Base-by-base conservation (phyloP, 23 tunicate genomes). In the Trididemnum miniatum region DNA sequence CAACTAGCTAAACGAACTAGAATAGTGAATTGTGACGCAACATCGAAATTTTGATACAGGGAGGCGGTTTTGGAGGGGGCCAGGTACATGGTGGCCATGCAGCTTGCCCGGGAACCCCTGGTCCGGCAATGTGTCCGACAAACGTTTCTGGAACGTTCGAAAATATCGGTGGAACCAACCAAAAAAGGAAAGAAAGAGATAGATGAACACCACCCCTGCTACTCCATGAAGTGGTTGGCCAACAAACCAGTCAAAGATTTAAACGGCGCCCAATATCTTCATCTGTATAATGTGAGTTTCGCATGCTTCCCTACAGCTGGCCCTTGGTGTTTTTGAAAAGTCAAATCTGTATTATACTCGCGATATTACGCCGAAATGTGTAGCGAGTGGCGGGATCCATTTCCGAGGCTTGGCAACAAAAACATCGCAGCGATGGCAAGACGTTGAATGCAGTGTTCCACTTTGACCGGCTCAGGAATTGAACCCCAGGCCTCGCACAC, bases 31-130 rank as follows among this genome's bases (percentile, higher is more conserved):
- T n/a, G n/a, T n/a, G n/a, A n/a, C n/a, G 9, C 15, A 44, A 44
- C 54, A 44, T 15, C 15, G 15, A 67, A 31, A n/a, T 64, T 50
- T 29, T 71, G 40, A 25, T 22, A 71, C 84, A 92, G 97, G 31
- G 97, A 96, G 36, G 88, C 78, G 32, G 99, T 96, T 0, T 50
- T 96, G 64, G 92, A 91, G 50, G 99, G 97, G 1, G 90, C 97
- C 0, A 72, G 97, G 20, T 96, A 87, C 83, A 91, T 96, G 97
- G 94, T 92, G 59, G 99, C 99, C 24, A 88, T 84, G 91, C 97
- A 96, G 67, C 78, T 96, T 44, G 99, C 99, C 20, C 57, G 90
- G 26, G 99, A 96, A 78, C 99, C 99, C 0, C 82, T 91, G 31
- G 95, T 96, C 9, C 91, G 97, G 3, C 96, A 96, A 80, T 83